Evolutionary conservation across 2,797 vertebrate species (phyloP), one percentile per base, ranked within the genome.

Genomic region (Cossypha caffra): DNA sequence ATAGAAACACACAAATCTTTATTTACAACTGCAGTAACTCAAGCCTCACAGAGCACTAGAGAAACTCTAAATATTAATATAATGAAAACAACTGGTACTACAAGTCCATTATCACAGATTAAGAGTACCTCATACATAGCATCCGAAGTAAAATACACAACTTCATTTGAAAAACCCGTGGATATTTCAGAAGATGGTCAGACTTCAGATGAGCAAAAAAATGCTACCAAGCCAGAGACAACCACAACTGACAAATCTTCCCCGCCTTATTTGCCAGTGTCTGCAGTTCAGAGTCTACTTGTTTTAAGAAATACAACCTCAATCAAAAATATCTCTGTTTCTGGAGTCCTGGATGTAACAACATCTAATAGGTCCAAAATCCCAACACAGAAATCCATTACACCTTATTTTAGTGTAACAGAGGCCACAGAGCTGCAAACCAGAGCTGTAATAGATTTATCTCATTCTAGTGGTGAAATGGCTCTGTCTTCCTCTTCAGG

Each of bases 61-160:
- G 96, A 95, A 75, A 64, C 62, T 50, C 52, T 87, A 40, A 64
- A 80, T 86, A 76, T 72, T 8, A 33, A 45, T 54, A 8, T 62
- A 5, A 48, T 63, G 52, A 84, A 85, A 92, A 82, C 90, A 81
- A 55, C 61, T 35, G 74, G 37, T 80, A 64, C 68, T 73, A 17
- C 37, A 18, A 95, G 68, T 54, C 58, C 89, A 37, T 62, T 95
- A 66, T 63, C 94, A 67, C 88, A 88, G 68, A 40, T 13, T n/a
- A 93, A 84, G 51, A 77, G 91, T 28, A 93, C 76, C 16, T 88
- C 91, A n/a, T 87, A 96, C 43, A 72, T 83, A 69, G 40, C 87
- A 81, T 84, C 96, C 64, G 79, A 83, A 66, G 13, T 94, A 92
- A 88, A 96, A 83, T 84, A 92, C 8, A 61, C 93, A 77, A 94